phyloP scores from a whole-genome alignment of 2,113 vertebrate species.

The Callaeas wilsoni region DNA sequence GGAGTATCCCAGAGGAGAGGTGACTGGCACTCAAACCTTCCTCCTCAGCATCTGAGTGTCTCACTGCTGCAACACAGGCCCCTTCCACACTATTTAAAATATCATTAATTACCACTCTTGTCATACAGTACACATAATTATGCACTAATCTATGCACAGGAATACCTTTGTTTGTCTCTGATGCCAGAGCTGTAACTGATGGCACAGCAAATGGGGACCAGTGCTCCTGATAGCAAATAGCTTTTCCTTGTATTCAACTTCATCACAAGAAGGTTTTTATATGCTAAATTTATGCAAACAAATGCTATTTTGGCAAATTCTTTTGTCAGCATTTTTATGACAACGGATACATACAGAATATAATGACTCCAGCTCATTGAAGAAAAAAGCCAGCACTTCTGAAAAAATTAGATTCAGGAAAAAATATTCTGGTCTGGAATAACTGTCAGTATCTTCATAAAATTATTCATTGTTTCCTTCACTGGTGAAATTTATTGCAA shows the following conservation, averaged over 20 bases:
- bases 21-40: background rate
- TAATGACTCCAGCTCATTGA: background rate
- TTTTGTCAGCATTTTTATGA: conserved; percentile 45
- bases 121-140: background rate
- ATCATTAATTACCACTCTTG: background rate
- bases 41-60: background rate
- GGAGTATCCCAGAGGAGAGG: background rate
- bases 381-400: conserved; percentile 11
- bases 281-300: background rate
- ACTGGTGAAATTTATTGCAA: conserved; percentile 21
- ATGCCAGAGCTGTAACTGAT: background rate
- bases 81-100: background rate
- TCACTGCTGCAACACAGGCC: background rate
- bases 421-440: conserved; percentile 4
- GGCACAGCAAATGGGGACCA: background rate
- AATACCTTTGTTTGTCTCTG: background rate
- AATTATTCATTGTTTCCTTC: conserved; percentile 24
- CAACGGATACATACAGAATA: background rate
- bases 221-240: background rate
- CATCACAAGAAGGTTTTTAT: background rate
- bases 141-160: background rate
- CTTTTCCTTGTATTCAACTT: background rate
- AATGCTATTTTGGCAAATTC: background rate
- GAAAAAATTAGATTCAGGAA: conserved; percentile 34
- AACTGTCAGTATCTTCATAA: background rate